A percentile compares a stretch with the other conserved stretches of the same genome.
Conservation (phyloP, 1,140 invertebrate species). For the Aradophagus sp. region DNA sequence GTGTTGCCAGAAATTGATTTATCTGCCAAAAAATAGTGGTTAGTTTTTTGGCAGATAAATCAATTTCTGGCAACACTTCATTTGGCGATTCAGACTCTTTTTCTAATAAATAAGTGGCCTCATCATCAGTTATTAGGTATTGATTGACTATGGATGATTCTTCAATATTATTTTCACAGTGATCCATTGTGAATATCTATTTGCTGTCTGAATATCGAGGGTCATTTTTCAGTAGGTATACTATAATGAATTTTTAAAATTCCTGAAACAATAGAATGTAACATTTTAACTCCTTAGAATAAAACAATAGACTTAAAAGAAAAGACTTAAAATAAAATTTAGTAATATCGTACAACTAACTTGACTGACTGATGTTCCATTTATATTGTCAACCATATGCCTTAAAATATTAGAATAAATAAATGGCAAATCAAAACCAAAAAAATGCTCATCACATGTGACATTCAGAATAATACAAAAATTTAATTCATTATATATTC, state of each 20-base stretch:
- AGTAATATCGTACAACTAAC: too few relatives aligned
- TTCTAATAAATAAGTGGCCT: slow-evolving; percentile 2
- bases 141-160: neutral
- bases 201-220: neutral
- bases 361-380: too few relatives aligned
- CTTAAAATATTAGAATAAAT: too few relatives aligned
- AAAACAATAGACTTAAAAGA: too few relatives aligned
- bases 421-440: too few relatives aligned
- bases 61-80: slow-evolving; percentile 58
- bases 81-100: slow-evolving; percentile 4
- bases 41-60: slow-evolving; percentile 64
- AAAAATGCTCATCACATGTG: too few relatives aligned
- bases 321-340: too few relatives aligned
- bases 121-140: slow-evolving; percentile 8
- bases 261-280: neutral
- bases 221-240: slow-evolving; percentile 11
- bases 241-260: neutral
- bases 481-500: too few relatives aligned
- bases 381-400: too few relatives aligned
- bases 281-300: neutral
- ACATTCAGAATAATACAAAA: too few relatives aligned
- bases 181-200: slow-evolving; percentile 12
- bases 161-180: slow-evolving; percentile 6
- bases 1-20: slow-evolving; percentile 65
- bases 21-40: slow-evolving; percentile 60